Base-by-base conservation (phyloP, 2,797 vertebrate species). In the Myotis daubentonii region DNA sequence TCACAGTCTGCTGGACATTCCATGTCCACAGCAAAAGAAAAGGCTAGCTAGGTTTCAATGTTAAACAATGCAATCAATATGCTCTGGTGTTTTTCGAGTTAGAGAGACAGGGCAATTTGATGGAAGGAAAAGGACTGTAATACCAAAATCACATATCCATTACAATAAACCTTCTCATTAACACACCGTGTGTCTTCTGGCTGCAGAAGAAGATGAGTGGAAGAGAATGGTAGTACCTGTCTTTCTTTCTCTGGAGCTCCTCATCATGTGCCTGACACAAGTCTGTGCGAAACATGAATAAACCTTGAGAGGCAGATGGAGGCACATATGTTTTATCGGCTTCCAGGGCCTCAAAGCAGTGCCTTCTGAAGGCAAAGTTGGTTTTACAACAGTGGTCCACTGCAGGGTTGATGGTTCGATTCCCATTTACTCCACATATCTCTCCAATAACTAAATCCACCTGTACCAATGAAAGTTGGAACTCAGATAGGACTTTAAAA, bases 371-470 rank as follows among this genome's bases (percentile, higher is more conserved):
- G 13, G 97, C 89, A 1, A 97, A 97, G 76, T 87, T 96, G 36
- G 94, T 82, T 12, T 62, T 88, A 30, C 98, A 98, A 62, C 98
- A 98, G 44, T 80, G 94, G 53, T 95, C 95, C 25, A 98, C 87
- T 1, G 95, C 87, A 0, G 97, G 83, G 70, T 98, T 98, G 87
- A 98, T 97, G 1, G 91, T 93, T 4, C 88, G 71, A 0, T 68
- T 80, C 74, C 89, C 25, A 88, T 98, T 98, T 74, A 94, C 89
- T 41, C 91, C 96, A 44, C 98, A 98, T 44, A 98, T 71, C 36
- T 97, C 96, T 93, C 98, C 98, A 36, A 98, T 76, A 83, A 98
- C 93, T 2, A 97, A 82, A 78, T 97, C 95, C 70, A 95, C 36
- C 98, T 98, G 53, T 51, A 49, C 5, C 68, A 22, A 28, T 17